Base-by-base conservation (phyloP, 2,888 invertebrate species). In the Ctenicera cuprea region DNA sequence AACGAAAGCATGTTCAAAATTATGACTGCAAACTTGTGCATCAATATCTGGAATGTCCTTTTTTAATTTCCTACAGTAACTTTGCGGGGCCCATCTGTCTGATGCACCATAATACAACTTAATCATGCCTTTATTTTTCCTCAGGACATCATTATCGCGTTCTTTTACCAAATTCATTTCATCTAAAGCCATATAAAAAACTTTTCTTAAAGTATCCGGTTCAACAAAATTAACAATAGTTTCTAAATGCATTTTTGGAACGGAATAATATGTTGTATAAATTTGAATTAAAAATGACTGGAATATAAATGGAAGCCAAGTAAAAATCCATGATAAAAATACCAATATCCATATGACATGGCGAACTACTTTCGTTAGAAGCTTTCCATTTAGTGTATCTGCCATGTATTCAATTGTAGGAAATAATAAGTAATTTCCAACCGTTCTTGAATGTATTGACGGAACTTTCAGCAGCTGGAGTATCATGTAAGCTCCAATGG, bases 361-460 rank as follows among this genome's bases (percentile, higher is more conserved):
- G 79, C 90, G 86, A 43, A 92, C 87, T 63, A 92, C 79, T 66
- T 90, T 90, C 59, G 90, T 93, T 9, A 94, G 86, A 78, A 90
- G 87, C 83, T 87, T 88, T 12, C 97, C 97, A 85, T 94, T 94
- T 14, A 90, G 91, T 12, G 93, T 92, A 52, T 90, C 88, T 3
- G 92, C 92, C 93, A 97, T 94, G 79, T 91, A 89, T 86, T 97
- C 96, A 48, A 97, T 87, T 0, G 97, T 95, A 1, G 97, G 97
- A 87, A 96, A 97, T 7, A 97, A 86, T 76, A 96, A 86, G 85
- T 93, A 94, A 76, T 91, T 89, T 76, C 92, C 91, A 12, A 88
- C 86, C 30, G 93, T 84, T 79, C 88, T 88, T 20, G 87, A 80
- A 79, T 88, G 83, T 81, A 94, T 86, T 30, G 87, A 84, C 1